Conservation (phyloP, 2,113 vertebrate species). For the Osmerus eperlanus region DNA sequence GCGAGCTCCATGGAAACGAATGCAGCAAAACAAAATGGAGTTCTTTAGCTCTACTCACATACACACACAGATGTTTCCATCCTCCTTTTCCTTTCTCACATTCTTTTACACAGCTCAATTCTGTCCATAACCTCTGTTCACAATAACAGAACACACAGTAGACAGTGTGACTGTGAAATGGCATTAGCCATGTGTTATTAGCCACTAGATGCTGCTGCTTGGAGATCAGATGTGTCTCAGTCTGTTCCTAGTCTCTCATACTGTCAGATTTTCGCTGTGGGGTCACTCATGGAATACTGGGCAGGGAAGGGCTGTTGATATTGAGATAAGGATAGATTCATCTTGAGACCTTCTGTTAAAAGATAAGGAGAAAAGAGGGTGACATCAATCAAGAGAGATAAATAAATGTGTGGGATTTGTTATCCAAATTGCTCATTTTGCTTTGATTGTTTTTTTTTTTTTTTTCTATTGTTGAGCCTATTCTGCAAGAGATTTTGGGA, state of each 20-base stretch:
- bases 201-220: background rate
- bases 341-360: conserved; percentile 43
- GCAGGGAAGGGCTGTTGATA: no score
- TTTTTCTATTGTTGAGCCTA: no score
- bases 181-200: conserved; percentile 8
- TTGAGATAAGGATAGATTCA: conserved; percentile 38
- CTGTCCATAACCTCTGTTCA: no score
- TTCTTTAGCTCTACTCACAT: conserved; percentile 46
- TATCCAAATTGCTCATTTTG: no score
- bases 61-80: background rate
- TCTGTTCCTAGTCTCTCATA: no score
- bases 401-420: no score
- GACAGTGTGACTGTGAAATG: conserved; percentile 39
- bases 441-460: no score
- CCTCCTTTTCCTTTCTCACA: background rate
- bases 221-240: background rate
- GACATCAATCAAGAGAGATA: background rate
- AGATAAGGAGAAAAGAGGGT: conserved; percentile 40
- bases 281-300: no score
- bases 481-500: no score
- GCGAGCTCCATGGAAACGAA: conserved; percentile 68
- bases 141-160: conserved; percentile 2
- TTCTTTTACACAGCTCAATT: background rate
- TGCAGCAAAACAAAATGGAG: conserved; percentile 68
- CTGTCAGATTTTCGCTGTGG: no score